Evolutionary conservation across 2,888 invertebrate species (phyloP), one percentile per base, ranked within the genome.

Genomic region (Drosophila tripunctata): DNA sequence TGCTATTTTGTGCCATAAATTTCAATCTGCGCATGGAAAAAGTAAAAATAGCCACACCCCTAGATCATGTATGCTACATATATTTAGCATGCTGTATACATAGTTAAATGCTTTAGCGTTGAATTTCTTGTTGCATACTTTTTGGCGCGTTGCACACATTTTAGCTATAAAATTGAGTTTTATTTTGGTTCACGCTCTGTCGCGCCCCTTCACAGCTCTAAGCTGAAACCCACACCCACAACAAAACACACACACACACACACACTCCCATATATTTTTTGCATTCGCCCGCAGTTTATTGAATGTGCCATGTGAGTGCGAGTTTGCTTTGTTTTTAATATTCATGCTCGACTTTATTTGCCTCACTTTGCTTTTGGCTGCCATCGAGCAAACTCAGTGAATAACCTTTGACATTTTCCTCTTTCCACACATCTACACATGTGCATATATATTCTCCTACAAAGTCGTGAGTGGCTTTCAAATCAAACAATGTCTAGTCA

Each of bases 161-260:
- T 61, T 55, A 67, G 83, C 73, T 36, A 82, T 79, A 83, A 88
- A 87, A 88, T 72, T 75, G 76, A 75, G 72, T 88, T 82, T 82
- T 65, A 70, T 79, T 85, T 75, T 64, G 48, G 64, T 60, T 74
- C 54, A 71, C 68, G 68, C 60, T 31, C 82, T 70, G 61, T 22
- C 87, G 82, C 87, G 70, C 44, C 61, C 30, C 27, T 63, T 50
- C 52, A 43, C 58, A 62, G 33, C 54, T 33, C 14, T 38, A 55
- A 47, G 64, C 47, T 76, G 51, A 71, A 7, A 27, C 10, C 10
- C 10, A 27, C 27, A 27, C 10, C 8, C 27, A 17, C 38, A 55
- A 47, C 64, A 47, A 72, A 51, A 71, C 27, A 14, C 43, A 51
- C 51, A 71, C 47, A 72, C 51, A 56, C n/a, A n/a, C n/a, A n/a